Base-by-base conservation (phyloP, 2,797 vertebrate genomes). In the Premnoplex brunnescens region DNA sequence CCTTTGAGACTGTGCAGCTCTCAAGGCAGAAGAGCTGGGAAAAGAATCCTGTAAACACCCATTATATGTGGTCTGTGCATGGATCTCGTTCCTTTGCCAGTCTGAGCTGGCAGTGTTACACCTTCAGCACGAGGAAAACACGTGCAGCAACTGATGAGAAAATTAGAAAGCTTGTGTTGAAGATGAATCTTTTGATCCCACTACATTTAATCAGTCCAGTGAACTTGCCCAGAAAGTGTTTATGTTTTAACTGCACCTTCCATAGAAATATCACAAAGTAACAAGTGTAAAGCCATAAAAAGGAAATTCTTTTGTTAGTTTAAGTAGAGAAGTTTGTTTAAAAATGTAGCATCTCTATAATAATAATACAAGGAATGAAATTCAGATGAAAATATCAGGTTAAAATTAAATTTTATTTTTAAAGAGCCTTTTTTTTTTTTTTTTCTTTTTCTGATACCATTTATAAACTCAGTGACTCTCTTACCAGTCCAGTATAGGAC, bases 401-500 rank as follows among this genome's bases (percentile, higher is more conserved):
- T 89, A 58, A 76, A 92, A 73, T 51, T 44, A 27, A 54, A 21
- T 44, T 62, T 39, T 52, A 1, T 17, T 55, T 74, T 36, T 54
- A n/a, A 34, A 74, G 9, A 39, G 20, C 8, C 12, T 5, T 24
- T 58, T 0, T 0, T 8, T 58, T 0, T 0, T 8, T 20, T 0
- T 20, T 56, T 9, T 7, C 10, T 36, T 19, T 83, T 6, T 3
- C 11, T 17, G 9, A 6, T 60, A 23, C 8, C 14, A 44, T 60
- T 71, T 67, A 32, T 77, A 26, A 71, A 30, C 9, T 58, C 20
- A 23, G 7, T 27, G 58, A 10, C 71, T 78, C 2, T 64, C 12
- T 39, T 59, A 12, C 12, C 39, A 72, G 46, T 37, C 5, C 9
- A 43, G 0, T 20, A 23, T 5, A 49, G 62, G 32, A 27, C 19